Evolutionary conservation across 2,797 vertebrate species (phyloP).

Genomic region (Enteromius fasciolatus): DNA sequence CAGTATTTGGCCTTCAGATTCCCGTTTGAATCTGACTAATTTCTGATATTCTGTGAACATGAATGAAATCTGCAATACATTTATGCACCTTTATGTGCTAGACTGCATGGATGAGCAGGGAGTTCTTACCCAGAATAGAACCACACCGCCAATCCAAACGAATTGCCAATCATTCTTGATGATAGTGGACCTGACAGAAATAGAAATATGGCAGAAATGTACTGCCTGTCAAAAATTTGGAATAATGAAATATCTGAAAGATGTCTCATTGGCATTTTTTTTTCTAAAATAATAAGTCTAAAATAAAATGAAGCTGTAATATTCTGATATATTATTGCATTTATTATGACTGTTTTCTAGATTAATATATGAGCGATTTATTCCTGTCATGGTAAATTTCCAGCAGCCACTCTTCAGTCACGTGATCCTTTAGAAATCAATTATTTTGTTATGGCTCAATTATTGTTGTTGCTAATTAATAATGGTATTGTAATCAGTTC

Average conservation of each 20-base stretch:
- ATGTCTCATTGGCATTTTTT: not conserved
- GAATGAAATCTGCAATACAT: not conserved
- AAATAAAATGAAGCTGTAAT: not conserved
- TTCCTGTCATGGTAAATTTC: not conserved
- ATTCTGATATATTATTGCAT: not conserved
- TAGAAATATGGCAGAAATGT: not conserved
- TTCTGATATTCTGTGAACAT: not conserved
- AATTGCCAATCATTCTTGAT: too few relatives aligned
- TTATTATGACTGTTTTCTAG: not conserved
- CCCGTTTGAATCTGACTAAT: not conserved
- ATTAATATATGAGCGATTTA: not conserved
- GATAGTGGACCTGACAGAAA: too few relatives aligned
- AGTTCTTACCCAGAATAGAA: too few relatives aligned
- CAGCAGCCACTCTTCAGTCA: not conserved
- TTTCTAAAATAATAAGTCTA: not conserved
- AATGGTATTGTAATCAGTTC: not conserved
- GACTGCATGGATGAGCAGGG: too few relatives aligned
- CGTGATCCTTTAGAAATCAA: too few relatives aligned
- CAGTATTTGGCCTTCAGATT: not conserved
- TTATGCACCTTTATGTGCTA: not conserved
- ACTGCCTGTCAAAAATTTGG: not conserved
- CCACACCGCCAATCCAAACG: too few relatives aligned
- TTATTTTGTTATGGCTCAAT: not conserved
- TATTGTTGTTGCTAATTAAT: not conserved
- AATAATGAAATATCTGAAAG: not conserved